Percentiles rank a stretch among this genome's conserved stretches.
Evolutionary conservation across 1,140 invertebrate species (phyloP).

Genomic region (Elysia chlorotica): DNA sequence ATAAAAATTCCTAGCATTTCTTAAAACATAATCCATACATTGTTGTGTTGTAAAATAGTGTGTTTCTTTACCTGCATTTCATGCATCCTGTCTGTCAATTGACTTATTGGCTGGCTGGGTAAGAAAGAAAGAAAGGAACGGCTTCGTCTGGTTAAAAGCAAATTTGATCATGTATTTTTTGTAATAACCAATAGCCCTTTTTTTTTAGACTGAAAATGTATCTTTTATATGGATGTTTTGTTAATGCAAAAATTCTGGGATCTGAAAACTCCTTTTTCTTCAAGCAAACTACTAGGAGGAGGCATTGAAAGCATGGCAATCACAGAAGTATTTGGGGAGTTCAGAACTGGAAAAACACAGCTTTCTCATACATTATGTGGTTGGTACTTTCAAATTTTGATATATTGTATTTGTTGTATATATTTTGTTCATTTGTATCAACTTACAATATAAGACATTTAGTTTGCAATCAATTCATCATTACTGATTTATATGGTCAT

Average conservation of each 20-base stretch:
- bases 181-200: neutral
- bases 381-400: slow-evolving; percentile 1
- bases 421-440: neutral
- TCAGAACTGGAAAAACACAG: slow-evolving; percentile 79
- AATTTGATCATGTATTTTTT: neutral
- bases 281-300: slow-evolving; percentile 66
- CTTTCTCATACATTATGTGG: slow-evolving; percentile 77
- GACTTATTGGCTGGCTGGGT: too few relatives aligned
- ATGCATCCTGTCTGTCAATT: too few relatives aligned
- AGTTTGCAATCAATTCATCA: too few relatives aligned
- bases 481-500: neutral
- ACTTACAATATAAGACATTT: neutral
- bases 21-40: too few relatives aligned
- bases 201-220: neutral
- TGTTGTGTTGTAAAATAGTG: too few relatives aligned
- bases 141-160: too few relatives aligned
- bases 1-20: too few relatives aligned
- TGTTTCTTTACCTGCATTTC: too few relatives aligned
- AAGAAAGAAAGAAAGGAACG: too few relatives aligned
- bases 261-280: slow-evolving; percentile 36
- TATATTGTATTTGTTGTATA: neutral
- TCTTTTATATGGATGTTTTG: neutral
- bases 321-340: slow-evolving; percentile 67
- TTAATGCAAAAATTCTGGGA: neutral
- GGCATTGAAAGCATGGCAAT: slow-evolving; percentile 67